These are phyloP conservation scores for Caenorhabditis plicata DNA, from an alignment of 2,888 invertebrate genomes.

Conservation along the genomic window DNA sequence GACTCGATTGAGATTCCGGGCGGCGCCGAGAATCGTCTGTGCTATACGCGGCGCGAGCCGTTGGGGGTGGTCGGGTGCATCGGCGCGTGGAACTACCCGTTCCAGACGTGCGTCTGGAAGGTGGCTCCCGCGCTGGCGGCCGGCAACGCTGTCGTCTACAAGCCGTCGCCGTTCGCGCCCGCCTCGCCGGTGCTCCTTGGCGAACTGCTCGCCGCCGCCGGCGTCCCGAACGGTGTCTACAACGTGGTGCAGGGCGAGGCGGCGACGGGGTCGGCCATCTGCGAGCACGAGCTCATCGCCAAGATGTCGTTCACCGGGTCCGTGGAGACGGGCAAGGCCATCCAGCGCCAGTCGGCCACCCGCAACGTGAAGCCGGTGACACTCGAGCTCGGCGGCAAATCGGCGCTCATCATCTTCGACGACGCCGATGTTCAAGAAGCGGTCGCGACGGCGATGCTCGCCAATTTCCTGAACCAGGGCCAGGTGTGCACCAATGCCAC, in stretches of 20 bases:
- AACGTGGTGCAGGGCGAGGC: slow-evolving; percentile 71
- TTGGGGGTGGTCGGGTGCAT: slow-evolving; percentile 62
- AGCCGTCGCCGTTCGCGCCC: slow-evolving; percentile 71
- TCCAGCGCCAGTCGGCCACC: slow-evolving; percentile 49
- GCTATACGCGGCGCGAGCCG: slow-evolving; percentile 61
- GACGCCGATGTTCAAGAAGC: slow-evolving; percentile 70
- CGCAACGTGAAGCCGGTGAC: slow-evolving; percentile 66
- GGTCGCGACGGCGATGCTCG: slow-evolving; percentile 71
- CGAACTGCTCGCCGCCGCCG: slow-evolving; percentile 70
- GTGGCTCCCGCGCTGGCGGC: slow-evolving; percentile 69
- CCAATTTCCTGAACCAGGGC: slow-evolving; percentile 71
- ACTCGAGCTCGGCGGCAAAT: slow-evolving; percentile 71
- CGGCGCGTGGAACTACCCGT: slow-evolving; percentile 64
- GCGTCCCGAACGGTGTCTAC: slow-evolving; percentile 70
- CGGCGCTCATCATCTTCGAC: slow-evolving; percentile 70
- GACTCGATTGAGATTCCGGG: slow-evolving; percentile 54
- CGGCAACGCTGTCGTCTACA: slow-evolving; percentile 72
- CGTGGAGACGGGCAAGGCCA: slow-evolving; percentile 66
- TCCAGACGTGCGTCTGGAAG: slow-evolving; percentile 61
- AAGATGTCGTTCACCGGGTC: slow-evolving; percentile 72
- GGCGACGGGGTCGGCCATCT: slow-evolving; percentile 68
- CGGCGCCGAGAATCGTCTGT: slow-evolving; percentile 47
- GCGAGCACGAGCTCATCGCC: slow-evolving; percentile 68
- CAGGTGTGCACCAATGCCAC: slow-evolving; percentile 72
- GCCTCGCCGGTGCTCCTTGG: slow-evolving; percentile 70